These are phyloP conservation scores for Bicyclus anynana DNA, from an alignment of 1,140 invertebrate species.

Conservation along the genomic window DNA sequence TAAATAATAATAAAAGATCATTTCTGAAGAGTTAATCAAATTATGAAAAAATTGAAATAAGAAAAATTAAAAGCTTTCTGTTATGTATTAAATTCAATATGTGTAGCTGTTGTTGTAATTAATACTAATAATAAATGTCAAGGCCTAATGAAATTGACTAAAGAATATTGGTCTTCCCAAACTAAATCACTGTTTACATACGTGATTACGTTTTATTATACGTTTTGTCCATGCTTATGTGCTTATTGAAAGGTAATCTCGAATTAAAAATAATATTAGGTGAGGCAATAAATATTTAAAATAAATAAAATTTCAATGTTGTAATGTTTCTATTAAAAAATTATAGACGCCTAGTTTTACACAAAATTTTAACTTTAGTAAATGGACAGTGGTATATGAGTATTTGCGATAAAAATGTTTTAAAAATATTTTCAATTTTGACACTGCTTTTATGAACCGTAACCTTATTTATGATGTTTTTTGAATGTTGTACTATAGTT, in stretches of 20 bases:
- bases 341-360: background rate
- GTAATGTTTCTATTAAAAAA: background rate
- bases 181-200: background rate
- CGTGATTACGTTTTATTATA: background rate
- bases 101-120: background rate
- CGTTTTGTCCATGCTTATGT: background rate
- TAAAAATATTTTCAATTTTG: background rate
- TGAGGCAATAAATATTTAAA: conserved; percentile 28
- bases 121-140: background rate
- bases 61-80: background rate
- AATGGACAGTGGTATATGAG: background rate
- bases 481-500: conserved; percentile 44
- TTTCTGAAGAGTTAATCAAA: background rate
- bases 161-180: conserved; percentile 8
- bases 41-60: background rate
- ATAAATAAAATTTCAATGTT: conserved; percentile 19
- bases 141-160: conserved; percentile 3
- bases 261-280: conserved; percentile 31
- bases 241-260: conserved; percentile 24
- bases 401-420: background rate
- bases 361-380: background rate
- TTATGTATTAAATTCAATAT: background rate
- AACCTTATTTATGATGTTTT: conserved; percentile 11
- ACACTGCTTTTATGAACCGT: conserved; percentile 10
- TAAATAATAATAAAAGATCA: background rate